These are phyloP conservation scores for Cephus sareptanus DNA, from an alignment of 2,888 invertebrate genomes.

Conservation along the genomic window DNA sequence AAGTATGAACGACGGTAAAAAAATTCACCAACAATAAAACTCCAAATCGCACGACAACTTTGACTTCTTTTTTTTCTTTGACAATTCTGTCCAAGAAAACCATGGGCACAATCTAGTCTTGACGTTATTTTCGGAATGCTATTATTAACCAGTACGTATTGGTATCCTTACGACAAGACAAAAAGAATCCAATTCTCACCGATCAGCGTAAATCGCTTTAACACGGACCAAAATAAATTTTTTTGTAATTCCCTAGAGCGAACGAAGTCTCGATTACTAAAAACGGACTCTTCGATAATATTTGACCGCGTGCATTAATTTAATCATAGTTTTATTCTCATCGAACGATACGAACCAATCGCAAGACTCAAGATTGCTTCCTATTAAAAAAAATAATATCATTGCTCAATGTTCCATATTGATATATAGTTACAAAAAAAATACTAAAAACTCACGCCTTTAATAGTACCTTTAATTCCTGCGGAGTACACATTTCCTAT, in stretches of 20 bases:
- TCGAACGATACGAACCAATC: background rate
- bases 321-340: background rate
- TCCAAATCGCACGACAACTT: background rate
- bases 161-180: background rate
- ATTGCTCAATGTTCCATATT: background rate
- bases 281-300: background rate
- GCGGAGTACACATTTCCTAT: conserved; percentile 65
- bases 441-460: background rate
- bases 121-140: background rate
- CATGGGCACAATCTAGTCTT: background rate
- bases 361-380: background rate
- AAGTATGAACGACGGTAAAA: background rate
- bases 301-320: background rate
- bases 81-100: background rate
- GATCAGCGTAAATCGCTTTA: background rate
- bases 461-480: conserved; percentile 68
- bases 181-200: background rate
- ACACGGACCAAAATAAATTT: background rate
- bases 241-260: background rate
- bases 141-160: background rate
- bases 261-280: background rate
- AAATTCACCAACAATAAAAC: background rate
- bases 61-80: background rate
- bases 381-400: conserved; percentile 12
- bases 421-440: conserved; percentile 3